A percentile compares a stretch with the other conserved stretches of the same genome.
Conservation (phyloP, 2,888 invertebrate genomes). For the Caradrina kadenii region DNA sequence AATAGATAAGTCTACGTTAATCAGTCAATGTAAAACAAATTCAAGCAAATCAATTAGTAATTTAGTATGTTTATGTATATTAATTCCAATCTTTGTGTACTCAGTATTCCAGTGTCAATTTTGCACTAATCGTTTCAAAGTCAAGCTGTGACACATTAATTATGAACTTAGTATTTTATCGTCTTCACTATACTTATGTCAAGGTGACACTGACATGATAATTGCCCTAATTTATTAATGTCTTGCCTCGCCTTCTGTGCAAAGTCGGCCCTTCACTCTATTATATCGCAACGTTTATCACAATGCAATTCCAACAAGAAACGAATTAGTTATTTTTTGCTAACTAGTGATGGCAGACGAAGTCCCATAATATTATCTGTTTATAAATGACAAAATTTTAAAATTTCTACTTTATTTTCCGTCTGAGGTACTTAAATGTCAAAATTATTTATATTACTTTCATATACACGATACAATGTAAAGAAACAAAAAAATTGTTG, state of each 20-base stretch:
- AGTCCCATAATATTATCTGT: slow-evolving; percentile 16
- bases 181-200: slow-evolving; percentile 64
- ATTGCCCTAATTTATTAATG: slow-evolving; percentile 81
- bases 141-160: slow-evolving; percentile 31
- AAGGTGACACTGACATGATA: slow-evolving; percentile 79
- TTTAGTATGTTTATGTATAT: background rate
- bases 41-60: slow-evolving; percentile 7
- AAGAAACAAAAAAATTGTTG: slow-evolving; percentile 55
- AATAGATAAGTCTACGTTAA: slow-evolving; percentile 9
- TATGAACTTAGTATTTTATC: slow-evolving; percentile 53
- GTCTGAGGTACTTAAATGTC: slow-evolving; percentile 22
- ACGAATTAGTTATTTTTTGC: slow-evolving; percentile 19
- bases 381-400: slow-evolving; percentile 8
- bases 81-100: background rate
- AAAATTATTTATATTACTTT: slow-evolving; percentile 22
- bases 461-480: slow-evolving; percentile 31
- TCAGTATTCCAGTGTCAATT: slow-evolving; percentile 15
- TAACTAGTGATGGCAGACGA: background rate
- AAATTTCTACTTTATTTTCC: slow-evolving; percentile 8
- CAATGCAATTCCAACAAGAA: slow-evolving; percentile 34
- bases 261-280: slow-evolving; percentile 71
- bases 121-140: slow-evolving; percentile 32
- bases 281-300: slow-evolving; percentile 64
- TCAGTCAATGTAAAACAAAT: slow-evolving; percentile 6
- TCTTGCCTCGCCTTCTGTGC: slow-evolving; percentile 73